Conservation (phyloP, 2,113 vertebrate genomes). For the Neopipo cinnamomea region DNA sequence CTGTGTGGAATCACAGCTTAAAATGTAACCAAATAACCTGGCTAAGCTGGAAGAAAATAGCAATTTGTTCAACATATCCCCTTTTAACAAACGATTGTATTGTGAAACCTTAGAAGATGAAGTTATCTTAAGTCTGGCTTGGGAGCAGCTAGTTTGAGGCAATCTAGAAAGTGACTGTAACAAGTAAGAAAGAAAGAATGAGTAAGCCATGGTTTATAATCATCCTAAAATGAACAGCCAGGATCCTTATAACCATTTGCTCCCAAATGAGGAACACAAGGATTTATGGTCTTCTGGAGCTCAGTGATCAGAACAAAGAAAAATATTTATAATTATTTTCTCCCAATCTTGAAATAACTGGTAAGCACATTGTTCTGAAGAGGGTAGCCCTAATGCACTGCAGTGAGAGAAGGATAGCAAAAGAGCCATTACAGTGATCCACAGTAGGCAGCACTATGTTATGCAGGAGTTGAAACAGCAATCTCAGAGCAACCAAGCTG, state of each 20-base stretch:
- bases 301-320: conserved; percentile 4
- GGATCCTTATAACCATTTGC: background rate
- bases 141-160: background rate
- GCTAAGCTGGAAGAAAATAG: conserved; percentile 54
- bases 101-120: background rate
- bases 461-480: conserved; percentile 41
- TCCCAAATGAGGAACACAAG: conserved; percentile 25
- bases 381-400: conserved; percentile 9
- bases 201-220: background rate
- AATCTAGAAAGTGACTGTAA: background rate
- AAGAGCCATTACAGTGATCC: conserved; percentile 21
- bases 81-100: background rate
- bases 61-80: conserved; percentile 4
- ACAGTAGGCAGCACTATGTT: conserved; percentile 18
- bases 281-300: conserved; percentile 33
- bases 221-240: background rate
- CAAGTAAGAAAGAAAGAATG: background rate
- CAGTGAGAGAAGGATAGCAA: conserved; percentile 38
- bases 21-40: conserved; percentile 47
- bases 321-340: conserved; percentile 37
- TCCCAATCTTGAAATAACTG: background rate
- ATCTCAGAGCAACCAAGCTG: conserved; percentile 61
- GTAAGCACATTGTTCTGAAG: conserved; percentile 1
- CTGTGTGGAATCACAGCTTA: conserved; percentile 42
- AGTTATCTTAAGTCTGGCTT: background rate